These are phyloP conservation scores for Machimus atricapillus DNA, from an alignment of 2,888 invertebrate species.

Conservation along the genomic window DNA sequence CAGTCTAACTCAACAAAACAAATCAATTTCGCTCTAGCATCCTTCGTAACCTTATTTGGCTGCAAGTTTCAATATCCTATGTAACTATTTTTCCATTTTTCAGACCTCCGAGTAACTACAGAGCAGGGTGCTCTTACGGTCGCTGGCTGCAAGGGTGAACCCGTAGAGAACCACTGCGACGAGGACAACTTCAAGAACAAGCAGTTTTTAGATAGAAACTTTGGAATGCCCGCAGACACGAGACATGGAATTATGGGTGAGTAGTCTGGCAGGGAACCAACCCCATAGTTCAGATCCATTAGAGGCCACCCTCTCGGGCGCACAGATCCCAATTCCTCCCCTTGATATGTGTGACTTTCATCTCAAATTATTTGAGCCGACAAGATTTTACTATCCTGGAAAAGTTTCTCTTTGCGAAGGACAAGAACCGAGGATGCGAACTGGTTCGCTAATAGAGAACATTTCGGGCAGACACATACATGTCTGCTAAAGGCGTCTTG, in stretches of 20 bases:
- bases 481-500: not conserved
- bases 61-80: not conserved
- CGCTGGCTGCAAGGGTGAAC: slow-evolving; percentile 40
- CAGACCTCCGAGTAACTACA: slow-evolving; percentile 44
- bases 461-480: not conserved
- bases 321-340: not conserved
- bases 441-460: not conserved
- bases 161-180: slow-evolving; percentile 45
- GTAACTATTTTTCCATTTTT: not conserved
- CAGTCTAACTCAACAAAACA: not conserved
- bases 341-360: not conserved
- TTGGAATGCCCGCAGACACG: slow-evolving; percentile 52
- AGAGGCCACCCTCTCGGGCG: not conserved
- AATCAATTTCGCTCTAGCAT: not conserved
- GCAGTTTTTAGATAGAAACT: slow-evolving; percentile 56
- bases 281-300: not conserved
- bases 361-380: not conserved
- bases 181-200: slow-evolving; percentile 48
- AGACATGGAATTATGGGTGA: slow-evolving; percentile 51
- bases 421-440: not conserved
- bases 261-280: not conserved
- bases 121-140: slow-evolving; percentile 37
- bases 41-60: not conserved
- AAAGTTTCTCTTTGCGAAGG: not conserved
- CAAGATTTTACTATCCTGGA: not conserved